Base-by-base conservation (phyloP, 2,888 invertebrate genomes). In the Drosophila maculinotata region DNA sequence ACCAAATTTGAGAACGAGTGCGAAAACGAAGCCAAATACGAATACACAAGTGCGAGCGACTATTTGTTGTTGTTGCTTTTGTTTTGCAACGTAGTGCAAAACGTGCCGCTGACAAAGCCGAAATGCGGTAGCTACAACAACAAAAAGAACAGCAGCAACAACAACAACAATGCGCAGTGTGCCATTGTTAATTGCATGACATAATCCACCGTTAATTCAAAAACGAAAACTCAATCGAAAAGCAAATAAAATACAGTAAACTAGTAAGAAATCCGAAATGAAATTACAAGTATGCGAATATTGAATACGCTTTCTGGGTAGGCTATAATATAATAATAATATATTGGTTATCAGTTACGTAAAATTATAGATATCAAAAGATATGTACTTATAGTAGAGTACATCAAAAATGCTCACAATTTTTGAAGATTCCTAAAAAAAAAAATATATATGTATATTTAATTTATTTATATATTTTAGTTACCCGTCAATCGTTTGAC, bases 161-260 rank as follows among this genome's bases (percentile, higher is more conserved):
- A 49, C 76, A 69, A 51, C 57, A 48, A 58, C 64, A 58, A 62
- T 72, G 53, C 66, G 66, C 82, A 70, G 68, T 71, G 60, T 78
- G 76, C 72, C 85, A 83, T 87, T 83, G 82, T 83, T 83, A 87
- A 83, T 83, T 83, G 87, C 87, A 87, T 83, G 83, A 83, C 83
- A 83, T 83, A 83, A 83, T 87, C 83, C 81, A 68, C 58, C 53
- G 84, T 78, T 84, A 82, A 82, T 86, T 72, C 87, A 67, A 76
- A 69, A 69, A 66, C 76, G 76, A 83, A 83, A 85, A 87, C 82
- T 82, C 87, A 81, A 82, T 82, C 77, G 68, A 66, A 74, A 65
- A 71, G 39, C 52, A 57, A 64, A 54, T 7, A 31, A 26, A 53
- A 58, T 47, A 56, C 31, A 58, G 53, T 31, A 58, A 20, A 75